Conservation (phyloP, 1,140 invertebrate species). For the Thaumatotibia leucotreta region DNA sequence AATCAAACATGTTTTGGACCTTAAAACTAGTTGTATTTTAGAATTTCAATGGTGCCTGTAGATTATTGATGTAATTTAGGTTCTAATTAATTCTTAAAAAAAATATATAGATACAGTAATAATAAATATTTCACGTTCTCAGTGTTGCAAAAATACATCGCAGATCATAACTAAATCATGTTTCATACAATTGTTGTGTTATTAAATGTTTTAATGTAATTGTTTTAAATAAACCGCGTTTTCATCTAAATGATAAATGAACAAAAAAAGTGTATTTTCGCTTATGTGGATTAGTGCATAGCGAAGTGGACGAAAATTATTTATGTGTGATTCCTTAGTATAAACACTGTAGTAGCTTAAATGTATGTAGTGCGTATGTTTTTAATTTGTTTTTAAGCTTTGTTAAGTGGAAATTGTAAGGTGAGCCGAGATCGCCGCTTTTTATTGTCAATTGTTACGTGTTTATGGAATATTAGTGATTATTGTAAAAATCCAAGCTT, state of each 20-base stretch:
- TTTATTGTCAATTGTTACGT: not conserved
- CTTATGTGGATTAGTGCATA: constrained; percentile 64
- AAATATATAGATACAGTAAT: no score
- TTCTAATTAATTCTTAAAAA: no score
- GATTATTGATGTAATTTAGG: not conserved
- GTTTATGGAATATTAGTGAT: not conserved
- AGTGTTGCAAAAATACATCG: constrained; percentile 4
- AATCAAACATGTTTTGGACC: not conserved
- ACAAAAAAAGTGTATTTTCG: constrained; percentile 35
- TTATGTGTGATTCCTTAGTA: constrained; percentile 72
- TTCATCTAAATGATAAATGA: constrained; percentile 37
- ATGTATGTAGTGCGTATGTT: constrained; percentile 31
- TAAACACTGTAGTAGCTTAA: constrained; percentile 42
- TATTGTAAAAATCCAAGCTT: not conserved
- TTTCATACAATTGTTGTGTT: constrained; percentile 47
- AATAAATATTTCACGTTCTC: no score
- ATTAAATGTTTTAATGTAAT: constrained; percentile 64
- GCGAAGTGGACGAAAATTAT: constrained; percentile 59
- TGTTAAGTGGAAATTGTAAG: constrained; percentile 3
- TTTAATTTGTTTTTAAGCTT: constrained; percentile 31
- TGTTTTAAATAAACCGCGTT: constrained; percentile 55
- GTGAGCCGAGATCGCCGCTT: not conserved
- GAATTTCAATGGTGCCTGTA: not conserved
- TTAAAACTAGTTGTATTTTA: no score
- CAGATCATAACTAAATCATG: not conserved